Evolutionary conservation across 2,888 invertebrate species (phyloP).

Genomic region (Camponotus fellah): DNA sequence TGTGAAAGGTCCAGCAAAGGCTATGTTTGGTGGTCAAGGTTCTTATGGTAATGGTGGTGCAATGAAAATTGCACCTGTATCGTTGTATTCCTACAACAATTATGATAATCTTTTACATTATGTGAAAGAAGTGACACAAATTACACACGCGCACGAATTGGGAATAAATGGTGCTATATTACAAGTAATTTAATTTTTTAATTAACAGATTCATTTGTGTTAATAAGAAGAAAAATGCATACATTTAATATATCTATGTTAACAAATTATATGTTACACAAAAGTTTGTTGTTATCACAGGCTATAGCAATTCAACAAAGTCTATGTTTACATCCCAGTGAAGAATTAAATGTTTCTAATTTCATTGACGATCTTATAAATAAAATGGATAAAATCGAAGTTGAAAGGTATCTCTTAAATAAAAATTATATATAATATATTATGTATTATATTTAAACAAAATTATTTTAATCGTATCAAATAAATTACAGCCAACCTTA

Average conservation of each 20-base stretch:
- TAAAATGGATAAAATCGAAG: slow-evolving; percentile 87
- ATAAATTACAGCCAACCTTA: slow-evolving; percentile 85
- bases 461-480: neutral
- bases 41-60: slow-evolving; percentile 93
- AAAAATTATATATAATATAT: neutral
- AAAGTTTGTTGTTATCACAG: slow-evolving; percentile 80
- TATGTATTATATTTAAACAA: neutral
- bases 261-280: slow-evolving; percentile 10
- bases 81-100: slow-evolving; percentile 88
- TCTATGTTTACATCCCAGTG: slow-evolving; percentile 85
- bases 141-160: slow-evolving; percentile 89
- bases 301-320: slow-evolving; percentile 88
- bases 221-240: neutral
- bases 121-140: slow-evolving; percentile 86
- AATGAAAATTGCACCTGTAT: slow-evolving; percentile 91
- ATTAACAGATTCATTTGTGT: neutral
- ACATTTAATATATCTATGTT: neutral
- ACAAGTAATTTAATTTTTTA: slow-evolving; percentile 85
- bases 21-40: slow-evolving; percentile 90
- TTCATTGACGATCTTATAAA: slow-evolving; percentile 87
- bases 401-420: slow-evolving; percentile 81
- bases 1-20: slow-evolving; percentile 88
- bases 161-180: slow-evolving; percentile 88
- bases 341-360: slow-evolving; percentile 85
- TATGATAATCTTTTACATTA: slow-evolving; percentile 87